phyloP scores from a whole-genome alignment of 2,888 invertebrate species.

The Neoitamus cyanurus region DNA sequence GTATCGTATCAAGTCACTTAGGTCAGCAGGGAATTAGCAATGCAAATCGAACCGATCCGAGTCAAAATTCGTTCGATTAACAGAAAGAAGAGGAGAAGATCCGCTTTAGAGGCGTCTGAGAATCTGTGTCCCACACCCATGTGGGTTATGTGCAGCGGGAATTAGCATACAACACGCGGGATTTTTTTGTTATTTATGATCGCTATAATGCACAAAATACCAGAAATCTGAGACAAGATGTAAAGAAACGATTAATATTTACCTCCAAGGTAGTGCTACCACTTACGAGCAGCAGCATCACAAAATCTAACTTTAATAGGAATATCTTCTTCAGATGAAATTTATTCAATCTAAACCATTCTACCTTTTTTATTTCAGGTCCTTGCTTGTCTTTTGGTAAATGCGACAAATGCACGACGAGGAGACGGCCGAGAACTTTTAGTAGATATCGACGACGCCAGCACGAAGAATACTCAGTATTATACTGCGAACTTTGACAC shows the following conservation, averaged over 20 bases:
- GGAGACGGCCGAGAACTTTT: constrained; percentile 73
- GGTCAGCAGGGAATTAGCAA: background rate
- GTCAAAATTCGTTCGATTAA: background rate
- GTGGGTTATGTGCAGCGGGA: background rate
- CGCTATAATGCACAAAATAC: background rate
- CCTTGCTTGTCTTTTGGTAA: constrained; percentile 66
- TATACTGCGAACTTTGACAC: constrained; percentile 80
- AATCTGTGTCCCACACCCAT: background rate
- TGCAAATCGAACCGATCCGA: background rate
- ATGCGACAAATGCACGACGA: constrained; percentile 61
- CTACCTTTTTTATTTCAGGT: constrained; percentile 60
- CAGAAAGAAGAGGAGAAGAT: background rate
- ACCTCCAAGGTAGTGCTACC: background rate
- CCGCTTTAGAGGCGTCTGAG: background rate
- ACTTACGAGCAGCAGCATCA: background rate
- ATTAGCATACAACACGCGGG: background rate
- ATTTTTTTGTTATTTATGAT: background rate
- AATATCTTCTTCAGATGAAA: background rate
- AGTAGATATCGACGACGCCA: constrained; percentile 77
- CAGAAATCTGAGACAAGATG: background rate
- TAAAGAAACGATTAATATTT: background rate
- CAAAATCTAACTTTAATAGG: background rate
- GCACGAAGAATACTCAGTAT: constrained; percentile 79
- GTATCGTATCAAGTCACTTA: background rate
- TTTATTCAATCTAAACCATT: background rate